phyloP scores from a whole-genome alignment of 2,888 invertebrate genomes.

The Onthophagus sagittarius region DNA sequence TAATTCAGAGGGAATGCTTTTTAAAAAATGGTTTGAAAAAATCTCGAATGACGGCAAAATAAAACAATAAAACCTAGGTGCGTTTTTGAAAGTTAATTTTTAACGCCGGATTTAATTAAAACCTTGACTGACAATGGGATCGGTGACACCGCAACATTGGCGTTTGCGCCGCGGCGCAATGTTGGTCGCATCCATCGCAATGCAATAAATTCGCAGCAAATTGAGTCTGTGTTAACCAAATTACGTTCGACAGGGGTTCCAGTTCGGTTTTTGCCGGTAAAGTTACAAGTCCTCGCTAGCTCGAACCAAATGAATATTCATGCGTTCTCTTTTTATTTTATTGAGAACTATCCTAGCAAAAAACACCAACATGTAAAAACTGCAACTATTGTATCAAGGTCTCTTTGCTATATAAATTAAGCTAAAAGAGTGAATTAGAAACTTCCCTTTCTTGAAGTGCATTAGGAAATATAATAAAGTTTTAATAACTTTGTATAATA shows the following conservation, averaged over 20 bases:
- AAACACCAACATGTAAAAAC: too few relatives aligned
- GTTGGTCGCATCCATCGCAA: conserved; percentile 2
- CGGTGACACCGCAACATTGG: not conserved
- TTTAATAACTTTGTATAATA: too few relatives aligned
- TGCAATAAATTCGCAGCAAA: conserved; percentile 11
- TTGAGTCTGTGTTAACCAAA: conserved; percentile 13
- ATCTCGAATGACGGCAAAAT: not conserved
- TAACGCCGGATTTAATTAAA: conserved; percentile 10
- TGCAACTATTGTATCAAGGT: too few relatives aligned
- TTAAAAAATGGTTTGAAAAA: too few relatives aligned
- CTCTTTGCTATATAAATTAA: too few relatives aligned
- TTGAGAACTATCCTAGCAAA: too few relatives aligned
- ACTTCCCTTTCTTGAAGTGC: too few relatives aligned
- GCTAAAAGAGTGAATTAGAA: too few relatives aligned
- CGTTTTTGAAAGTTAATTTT: not conserved
- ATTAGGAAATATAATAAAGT: too few relatives aligned
- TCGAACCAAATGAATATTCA: not conserved
- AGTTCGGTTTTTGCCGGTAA: not conserved
- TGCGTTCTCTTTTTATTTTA: conserved; percentile 8
- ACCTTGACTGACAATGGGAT: conserved; percentile 1
- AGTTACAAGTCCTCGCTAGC: not conserved
- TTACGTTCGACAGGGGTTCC: conserved; percentile 7
- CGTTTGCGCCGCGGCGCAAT: not conserved
- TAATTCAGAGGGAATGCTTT: too few relatives aligned
- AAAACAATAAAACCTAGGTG: not conserved